These are phyloP conservation scores for Atrichornis clamosus DNA, from an alignment of 2,113 vertebrate genomes.

Conservation along the genomic window DNA sequence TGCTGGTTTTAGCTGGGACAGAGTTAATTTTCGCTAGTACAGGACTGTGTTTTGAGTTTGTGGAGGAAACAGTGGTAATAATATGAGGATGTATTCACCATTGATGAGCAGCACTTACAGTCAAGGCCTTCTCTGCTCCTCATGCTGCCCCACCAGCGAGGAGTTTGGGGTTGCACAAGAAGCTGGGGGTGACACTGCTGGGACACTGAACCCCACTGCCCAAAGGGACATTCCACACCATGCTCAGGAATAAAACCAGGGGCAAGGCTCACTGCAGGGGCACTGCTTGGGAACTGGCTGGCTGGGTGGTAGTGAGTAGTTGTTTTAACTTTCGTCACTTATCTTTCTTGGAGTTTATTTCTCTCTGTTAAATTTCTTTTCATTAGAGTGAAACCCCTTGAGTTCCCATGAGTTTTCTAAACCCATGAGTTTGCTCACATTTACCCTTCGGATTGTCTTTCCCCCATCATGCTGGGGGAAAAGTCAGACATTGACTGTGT, in stretches of 20 bases:
- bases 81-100: not conserved
- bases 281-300: not conserved
- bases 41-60: not conserved
- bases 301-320: not conserved
- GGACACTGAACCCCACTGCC: not conserved
- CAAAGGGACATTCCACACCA: not conserved
- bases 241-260: not conserved
- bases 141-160: not conserved
- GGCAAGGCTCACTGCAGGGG: not conserved
- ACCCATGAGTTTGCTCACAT: not conserved
- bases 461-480: not conserved
- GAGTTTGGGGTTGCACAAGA: not conserved
- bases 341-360: not conserved
- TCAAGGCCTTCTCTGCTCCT: not conserved
- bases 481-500: not conserved
- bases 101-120: not conserved
- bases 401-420: not conserved
- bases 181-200: not conserved
- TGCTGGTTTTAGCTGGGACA: not conserved
- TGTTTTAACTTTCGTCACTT: not conserved
- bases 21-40: not conserved
- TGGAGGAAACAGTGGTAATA: not conserved
- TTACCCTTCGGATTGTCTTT: not conserved
- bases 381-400: not conserved
- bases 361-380: not conserved